A percentile compares a stretch with the other conserved stretches of the same genome.
Evolutionary conservation across 2,797 vertebrate species (phyloP).

Genomic region (Botia almorhae): DNA sequence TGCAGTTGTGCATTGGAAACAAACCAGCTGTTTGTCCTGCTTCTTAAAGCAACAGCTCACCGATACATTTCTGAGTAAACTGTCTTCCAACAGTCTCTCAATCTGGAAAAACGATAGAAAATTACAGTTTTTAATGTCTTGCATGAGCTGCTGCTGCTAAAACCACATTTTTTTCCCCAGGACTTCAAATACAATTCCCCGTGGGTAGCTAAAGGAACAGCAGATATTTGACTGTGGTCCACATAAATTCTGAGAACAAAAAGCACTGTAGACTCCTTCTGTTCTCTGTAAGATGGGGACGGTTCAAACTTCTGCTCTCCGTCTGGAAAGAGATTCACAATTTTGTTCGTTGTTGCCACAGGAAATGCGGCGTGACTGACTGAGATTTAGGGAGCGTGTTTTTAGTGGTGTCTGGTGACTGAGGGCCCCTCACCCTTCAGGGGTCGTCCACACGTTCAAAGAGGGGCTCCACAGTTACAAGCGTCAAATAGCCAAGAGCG

Average conservation of each 20-base stretch:
- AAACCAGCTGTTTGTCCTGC: not conserved
- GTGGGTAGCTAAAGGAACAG: not conserved
- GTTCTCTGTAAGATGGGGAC: not conserved
- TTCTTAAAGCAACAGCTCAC: not conserved
- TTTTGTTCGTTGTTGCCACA: slow-evolving; percentile 19
- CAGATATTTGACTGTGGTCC: slow-evolving; percentile 18
- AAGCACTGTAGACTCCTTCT: not conserved
- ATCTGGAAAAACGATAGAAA: not conserved
- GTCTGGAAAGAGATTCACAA: slow-evolving; percentile 24
- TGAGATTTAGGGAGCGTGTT: slow-evolving; percentile 33
- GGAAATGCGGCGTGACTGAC: slow-evolving; percentile 28
- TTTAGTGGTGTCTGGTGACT: slow-evolving; percentile 24
- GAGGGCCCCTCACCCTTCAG: not conserved
- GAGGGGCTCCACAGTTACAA: not conserved
- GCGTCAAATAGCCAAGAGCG: slow-evolving; percentile 11
- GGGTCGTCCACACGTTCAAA: slow-evolving; percentile 22
- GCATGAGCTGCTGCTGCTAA: not conserved
- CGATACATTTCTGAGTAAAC: not conserved
- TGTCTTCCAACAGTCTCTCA: not conserved
- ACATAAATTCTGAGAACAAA: slow-evolving; percentile 6
- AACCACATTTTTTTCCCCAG: not conserved
- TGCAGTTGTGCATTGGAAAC: not conserved
- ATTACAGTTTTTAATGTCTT: not conserved
- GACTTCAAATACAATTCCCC: not conserved
- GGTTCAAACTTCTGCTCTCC: slow-evolving; percentile 3